These are phyloP conservation scores for Oxygymnocypris stewartii DNA, from an alignment of 2,113 vertebrate species.

Conservation along the genomic window DNA sequence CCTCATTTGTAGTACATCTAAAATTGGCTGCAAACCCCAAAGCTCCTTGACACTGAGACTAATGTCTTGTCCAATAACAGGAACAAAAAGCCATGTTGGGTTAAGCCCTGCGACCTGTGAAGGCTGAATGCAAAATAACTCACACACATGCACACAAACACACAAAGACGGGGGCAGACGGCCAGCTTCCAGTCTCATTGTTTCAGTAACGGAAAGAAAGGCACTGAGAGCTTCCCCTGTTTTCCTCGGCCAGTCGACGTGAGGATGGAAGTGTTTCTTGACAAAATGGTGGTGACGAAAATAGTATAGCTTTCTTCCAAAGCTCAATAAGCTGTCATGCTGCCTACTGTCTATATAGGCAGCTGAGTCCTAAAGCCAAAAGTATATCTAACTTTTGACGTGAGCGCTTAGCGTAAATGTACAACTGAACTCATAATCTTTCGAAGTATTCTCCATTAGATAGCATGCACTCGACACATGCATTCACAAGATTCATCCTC, in stretches of 20 bases:
- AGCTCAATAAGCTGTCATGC: background rate
- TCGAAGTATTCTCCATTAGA: background rate
- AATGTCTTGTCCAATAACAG: conserved; percentile 42
- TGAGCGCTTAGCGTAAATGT: background rate
- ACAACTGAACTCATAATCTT: background rate
- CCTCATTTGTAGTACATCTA: conserved; percentile 34
- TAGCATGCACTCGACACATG: background rate
- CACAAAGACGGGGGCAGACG: conserved; percentile 2
- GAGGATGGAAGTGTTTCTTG: conserved; percentile 45
- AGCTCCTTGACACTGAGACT: conserved; percentile 31
- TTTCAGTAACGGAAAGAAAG: conserved; percentile 50
- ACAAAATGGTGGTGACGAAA: conserved; percentile 28
- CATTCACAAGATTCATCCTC: background rate
- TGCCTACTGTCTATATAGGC: background rate
- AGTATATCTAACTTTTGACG: background rate
- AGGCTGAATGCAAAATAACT: conserved; percentile 22
- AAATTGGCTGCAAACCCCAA: conserved; percentile 21
- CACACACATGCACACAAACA: conserved; percentile 42
- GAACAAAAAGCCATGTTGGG: conserved; percentile 37
- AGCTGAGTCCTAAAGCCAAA: background rate
- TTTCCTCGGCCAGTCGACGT: conserved; percentile 20
- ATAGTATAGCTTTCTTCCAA: conserved; percentile 3
- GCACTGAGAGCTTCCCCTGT: conserved; percentile 46
- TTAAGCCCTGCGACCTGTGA: conserved; percentile 26
- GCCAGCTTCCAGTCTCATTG: conserved; percentile 46